Evolutionary conservation across 1,140 invertebrate genomes (phyloP), one percentile per base, ranked within the genome.

Genomic region (Conus ventricosus): DNA sequence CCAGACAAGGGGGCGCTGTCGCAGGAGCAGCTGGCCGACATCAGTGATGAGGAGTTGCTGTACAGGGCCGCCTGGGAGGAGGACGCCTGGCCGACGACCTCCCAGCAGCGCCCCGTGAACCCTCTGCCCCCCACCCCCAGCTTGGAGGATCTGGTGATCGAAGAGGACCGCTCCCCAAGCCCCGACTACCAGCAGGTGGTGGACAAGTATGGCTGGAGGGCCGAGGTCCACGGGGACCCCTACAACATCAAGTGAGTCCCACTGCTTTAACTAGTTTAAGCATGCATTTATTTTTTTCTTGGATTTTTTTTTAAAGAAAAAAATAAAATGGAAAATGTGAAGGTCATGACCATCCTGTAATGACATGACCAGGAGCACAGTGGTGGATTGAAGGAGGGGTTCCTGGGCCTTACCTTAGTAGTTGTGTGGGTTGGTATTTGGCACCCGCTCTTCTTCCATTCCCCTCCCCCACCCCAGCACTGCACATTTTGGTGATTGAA

Each of bases 141-240:
- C 23, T 20, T 55, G 63, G 86, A 87, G 75, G 51, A 54, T 20
- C 17, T 88, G 25, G 55, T 75, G 39, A 63, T 87, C 55, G 54
- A 81, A 20, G 86, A 87, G 67, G 75, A 76, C 71, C 67, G 27
- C 13, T 57, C 67, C 51, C 51, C 85, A 17, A 55, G 85, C 25
- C 51, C 85, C 17, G 85, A 90, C 71, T 94, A 94, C 89, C 90
- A 93, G 51, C 89, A 90, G 71, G 85, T 91, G n/a, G 60, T 92
- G 60, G 91, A 92, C 67, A 93, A 92, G 71, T 93, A 93, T 88
- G 94, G 94, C 1, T 94, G 94, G 94, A 88, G 91, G 80, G 92
- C 92, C 67, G 92, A 94, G 87, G 91, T 94, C 5, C 94, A 93
- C 78, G 94, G 93, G 11, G 92, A 94, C 89, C 93, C 94, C 6